These are phyloP conservation scores for Misgurnus mizolepis DNA, from an alignment of 2,113 vertebrate genomes.

Conservation along the genomic window DNA sequence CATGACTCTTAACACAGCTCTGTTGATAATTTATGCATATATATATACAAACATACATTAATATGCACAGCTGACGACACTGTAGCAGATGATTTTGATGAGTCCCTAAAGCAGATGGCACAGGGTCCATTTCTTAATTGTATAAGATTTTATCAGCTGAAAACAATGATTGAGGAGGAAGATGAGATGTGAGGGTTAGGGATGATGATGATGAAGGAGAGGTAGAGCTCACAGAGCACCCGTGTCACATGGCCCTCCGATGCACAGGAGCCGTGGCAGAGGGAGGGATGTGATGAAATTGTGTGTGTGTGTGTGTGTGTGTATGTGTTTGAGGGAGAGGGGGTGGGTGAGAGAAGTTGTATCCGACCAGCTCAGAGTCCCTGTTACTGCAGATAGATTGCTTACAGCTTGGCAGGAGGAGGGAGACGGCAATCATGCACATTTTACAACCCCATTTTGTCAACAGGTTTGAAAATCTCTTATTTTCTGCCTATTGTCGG, in stretches of 20 bases:
- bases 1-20: background rate
- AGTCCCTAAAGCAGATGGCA: conserved; percentile 17
- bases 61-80: background rate
- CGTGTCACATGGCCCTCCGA: background rate
- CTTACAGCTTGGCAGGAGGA: conserved; percentile 30
- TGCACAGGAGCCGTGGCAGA: conserved; percentile 16
- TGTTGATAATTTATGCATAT: background rate
- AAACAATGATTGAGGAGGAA: conserved; percentile 2
- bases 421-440: conserved; percentile 58
- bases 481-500: background rate
- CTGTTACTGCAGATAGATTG: conserved; percentile 35
- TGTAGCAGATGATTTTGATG: background rate
- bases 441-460: conserved; percentile 68
- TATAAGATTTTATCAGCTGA: background rate
- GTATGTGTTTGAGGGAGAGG: conserved; percentile 24
- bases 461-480: conserved; percentile 61
- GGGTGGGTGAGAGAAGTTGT: conserved; percentile 22
- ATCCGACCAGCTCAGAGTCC: conserved; percentile 32
- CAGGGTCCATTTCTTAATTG: conserved; percentile 9
- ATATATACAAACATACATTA: background rate
- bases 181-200: background rate
- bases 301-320: conserved; percentile 4
- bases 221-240: conserved; percentile 26
- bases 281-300: conserved; percentile 16
- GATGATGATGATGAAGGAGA: conserved; percentile 16